Conservation (phyloP, 2,888 invertebrate genomes). For the Eudemis profundana region DNA sequence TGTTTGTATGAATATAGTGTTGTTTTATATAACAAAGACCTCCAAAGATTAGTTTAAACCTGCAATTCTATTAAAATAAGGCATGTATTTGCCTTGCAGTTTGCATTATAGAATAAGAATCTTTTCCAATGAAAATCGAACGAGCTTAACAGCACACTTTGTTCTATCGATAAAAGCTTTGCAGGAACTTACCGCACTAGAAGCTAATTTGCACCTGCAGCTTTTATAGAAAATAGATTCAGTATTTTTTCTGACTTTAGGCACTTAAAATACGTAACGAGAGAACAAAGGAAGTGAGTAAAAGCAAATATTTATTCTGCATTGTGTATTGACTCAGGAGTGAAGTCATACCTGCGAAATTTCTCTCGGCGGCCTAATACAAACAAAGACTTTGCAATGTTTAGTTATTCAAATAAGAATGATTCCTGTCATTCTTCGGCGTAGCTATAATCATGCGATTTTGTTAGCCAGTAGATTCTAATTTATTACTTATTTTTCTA, state of each 20-base stretch:
- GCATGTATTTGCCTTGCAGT: constrained; percentile 8
- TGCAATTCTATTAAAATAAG: background rate
- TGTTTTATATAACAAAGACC: no score
- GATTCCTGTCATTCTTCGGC: background rate
- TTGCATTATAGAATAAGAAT: constrained; percentile 18
- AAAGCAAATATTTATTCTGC: constrained; percentile 34
- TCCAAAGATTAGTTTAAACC: no score
- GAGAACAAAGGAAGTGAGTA: constrained; percentile 36
- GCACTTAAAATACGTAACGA: constrained; percentile 18
- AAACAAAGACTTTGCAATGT: constrained; percentile 31
- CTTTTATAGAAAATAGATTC: constrained; percentile 28
- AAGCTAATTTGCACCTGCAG: constrained; percentile 51
- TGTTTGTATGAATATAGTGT: no score
- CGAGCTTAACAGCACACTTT: constrained; percentile 56
- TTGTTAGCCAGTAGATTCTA: no score
- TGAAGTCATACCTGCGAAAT: constrained; percentile 41
- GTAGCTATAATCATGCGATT: no score
- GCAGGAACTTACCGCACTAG: constrained; percentile 28
- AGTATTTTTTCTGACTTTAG: constrained; percentile 9
- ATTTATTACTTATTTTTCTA: no score
- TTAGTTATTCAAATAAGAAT: constrained; percentile 23
- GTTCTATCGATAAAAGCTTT: constrained; percentile 54
- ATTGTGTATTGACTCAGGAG: constrained; percentile 33
- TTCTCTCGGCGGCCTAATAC: constrained; percentile 31
- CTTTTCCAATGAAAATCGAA: constrained; percentile 52